Evolutionary conservation across 2,113 vertebrate species (phyloP).

Genomic region (Zosterops lateralis): DNA sequence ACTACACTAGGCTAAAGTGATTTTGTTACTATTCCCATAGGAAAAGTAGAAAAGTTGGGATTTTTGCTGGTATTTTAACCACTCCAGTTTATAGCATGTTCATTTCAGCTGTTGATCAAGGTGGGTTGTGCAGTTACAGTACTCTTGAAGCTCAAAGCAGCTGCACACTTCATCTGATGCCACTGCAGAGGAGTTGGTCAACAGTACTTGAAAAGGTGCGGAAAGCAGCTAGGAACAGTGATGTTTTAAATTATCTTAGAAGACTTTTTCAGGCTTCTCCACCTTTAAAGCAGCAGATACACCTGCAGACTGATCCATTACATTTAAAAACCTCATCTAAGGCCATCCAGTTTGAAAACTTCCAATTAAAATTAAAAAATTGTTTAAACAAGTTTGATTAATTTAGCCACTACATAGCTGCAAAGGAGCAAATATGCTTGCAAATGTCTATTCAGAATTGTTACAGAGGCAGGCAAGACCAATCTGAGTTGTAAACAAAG

Average conservation of each 20-base stretch:
- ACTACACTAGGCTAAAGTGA: neutral
- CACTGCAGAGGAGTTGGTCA: neutral
- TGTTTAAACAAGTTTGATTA: neutral
- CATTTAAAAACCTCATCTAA: neutral
- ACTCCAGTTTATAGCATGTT: neutral
- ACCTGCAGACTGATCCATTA: neutral
- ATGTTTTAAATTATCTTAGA: neutral
- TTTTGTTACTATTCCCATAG: neutral
- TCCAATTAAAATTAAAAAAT: neutral
- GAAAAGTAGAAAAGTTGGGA: neutral
- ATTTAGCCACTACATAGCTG: neutral
- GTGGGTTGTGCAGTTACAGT: neutral
- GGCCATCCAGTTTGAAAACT: neutral
- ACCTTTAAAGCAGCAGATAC: neutral
- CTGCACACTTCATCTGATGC: neutral
- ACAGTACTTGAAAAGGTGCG: neutral
- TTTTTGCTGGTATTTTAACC: neutral
- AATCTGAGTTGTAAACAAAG: neutral
- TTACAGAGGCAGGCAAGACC: neutral
- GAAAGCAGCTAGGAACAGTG: neutral
- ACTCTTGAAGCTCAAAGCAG: neutral
- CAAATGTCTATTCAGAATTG: neutral
- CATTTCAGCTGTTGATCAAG: neutral
- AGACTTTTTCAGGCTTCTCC: neutral
- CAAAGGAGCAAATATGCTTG: neutral